phyloP scores from a whole-genome alignment of 2,888 invertebrate species.

The Morinoia aosen region DNA sequence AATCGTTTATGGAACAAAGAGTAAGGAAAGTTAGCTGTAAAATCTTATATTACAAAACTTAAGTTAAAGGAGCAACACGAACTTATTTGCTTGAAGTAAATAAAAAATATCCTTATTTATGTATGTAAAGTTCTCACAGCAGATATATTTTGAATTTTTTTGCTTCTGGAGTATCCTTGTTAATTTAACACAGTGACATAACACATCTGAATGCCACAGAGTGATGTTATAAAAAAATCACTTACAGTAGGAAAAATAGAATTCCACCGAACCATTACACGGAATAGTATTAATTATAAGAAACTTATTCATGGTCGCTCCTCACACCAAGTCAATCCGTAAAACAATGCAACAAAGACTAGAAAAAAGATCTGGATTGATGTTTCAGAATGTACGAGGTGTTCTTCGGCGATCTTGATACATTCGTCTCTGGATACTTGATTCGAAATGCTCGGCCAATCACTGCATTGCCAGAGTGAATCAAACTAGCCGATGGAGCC shows the following conservation, averaged over 20 bases:
- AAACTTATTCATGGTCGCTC: neutral
- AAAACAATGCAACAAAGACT: neutral
- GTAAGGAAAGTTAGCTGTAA: neutral
- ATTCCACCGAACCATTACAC: too few species aligned
- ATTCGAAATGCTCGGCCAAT: too few species aligned
- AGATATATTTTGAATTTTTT: too few species aligned
- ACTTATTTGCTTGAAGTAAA: neutral
- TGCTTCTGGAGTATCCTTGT: neutral
- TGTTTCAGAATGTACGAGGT: too few species aligned
- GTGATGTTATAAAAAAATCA: neutral
- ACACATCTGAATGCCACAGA: neutral
- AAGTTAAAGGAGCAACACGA: neutral
- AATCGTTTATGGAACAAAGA: neutral
- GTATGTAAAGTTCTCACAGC: neutral
- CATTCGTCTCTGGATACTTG: too few species aligned
- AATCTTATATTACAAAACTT: neutral
- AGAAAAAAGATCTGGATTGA: too few species aligned
- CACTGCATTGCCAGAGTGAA: neutral
- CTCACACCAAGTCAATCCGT: neutral
- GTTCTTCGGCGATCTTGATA: too few species aligned
- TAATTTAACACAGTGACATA: neutral
- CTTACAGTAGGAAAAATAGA: neutral
- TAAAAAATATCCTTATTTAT: neutral
- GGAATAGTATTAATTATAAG: neutral
- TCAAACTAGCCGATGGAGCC: neutral